Conservation (phyloP, 2,888 invertebrate genomes). For the Falcaria lacertinaria region DNA sequence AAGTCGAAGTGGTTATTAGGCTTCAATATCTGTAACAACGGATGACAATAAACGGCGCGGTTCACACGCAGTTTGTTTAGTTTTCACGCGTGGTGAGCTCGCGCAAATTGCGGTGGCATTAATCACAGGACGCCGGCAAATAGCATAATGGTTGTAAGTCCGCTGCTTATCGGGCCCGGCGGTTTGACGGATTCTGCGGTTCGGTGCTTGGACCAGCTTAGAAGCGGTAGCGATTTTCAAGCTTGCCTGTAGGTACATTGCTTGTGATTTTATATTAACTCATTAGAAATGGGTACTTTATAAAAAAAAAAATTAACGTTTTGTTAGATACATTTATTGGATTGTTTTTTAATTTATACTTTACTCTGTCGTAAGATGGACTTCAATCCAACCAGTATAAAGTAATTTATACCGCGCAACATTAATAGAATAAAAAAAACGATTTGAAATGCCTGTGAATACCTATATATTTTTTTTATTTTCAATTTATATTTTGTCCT, state of each 20-base stretch:
- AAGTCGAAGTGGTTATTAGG: not conserved
- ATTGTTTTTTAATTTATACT: no score
- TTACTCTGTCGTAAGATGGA: no score
- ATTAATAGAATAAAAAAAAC: no score
- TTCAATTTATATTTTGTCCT: no score
- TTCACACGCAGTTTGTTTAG: conserved; percentile 29
- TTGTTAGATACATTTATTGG: no score
- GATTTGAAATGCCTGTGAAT: no score
- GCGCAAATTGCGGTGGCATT: conserved; percentile 39
- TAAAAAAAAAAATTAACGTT: no score
- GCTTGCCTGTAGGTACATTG: not conserved
- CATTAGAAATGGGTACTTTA: conserved; percentile 4
- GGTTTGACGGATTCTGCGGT: conserved; percentile 38
- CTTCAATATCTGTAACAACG: conserved; percentile 1
- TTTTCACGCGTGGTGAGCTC: conserved; percentile 28
- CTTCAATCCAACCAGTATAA: no score
- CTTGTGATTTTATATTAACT: not conserved
- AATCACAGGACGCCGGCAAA: conserved; percentile 56
- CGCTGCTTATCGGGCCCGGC: conserved; percentile 60
- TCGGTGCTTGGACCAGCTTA: conserved; percentile 14
- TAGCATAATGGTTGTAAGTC: conserved; percentile 59
- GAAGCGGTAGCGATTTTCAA: conserved; percentile 10
- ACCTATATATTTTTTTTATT: no score
- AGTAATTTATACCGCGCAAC: no score
- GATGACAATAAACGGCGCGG: conserved; percentile 22